Evolutionary conservation across 1,140 invertebrate genomes (phyloP).

Genomic region (Zaprionus inermis): DNA sequence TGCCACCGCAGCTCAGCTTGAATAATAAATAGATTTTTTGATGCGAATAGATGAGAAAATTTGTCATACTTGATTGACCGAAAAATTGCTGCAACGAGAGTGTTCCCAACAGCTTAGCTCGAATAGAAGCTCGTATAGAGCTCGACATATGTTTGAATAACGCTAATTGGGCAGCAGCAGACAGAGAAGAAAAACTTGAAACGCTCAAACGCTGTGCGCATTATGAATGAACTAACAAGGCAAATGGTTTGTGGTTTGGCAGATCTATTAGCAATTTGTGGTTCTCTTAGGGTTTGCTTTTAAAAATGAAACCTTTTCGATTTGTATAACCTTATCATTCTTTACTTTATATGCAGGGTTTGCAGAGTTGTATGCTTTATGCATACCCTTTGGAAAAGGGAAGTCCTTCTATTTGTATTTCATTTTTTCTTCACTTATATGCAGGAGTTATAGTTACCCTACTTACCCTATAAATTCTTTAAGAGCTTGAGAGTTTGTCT

Average conservation of each 20-base stretch:
- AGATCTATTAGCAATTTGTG: constrained; percentile 1
- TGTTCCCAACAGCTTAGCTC: neutral
- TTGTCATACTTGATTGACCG: constrained; percentile 53
- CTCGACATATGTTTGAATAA: constrained; percentile 22
- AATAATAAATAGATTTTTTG: constrained; percentile 52
- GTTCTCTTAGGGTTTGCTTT: neutral
- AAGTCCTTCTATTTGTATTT: too few species aligned
- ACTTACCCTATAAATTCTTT: too few species aligned
- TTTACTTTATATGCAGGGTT: too few species aligned
- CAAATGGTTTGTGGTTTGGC: neutral
- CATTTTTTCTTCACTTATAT: too few species aligned
- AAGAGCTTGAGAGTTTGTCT: too few species aligned
- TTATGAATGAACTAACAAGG: neutral
- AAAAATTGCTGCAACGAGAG: constrained; percentile 36
- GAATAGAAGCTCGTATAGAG: neutral
- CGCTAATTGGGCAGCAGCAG: constrained; percentile 23
- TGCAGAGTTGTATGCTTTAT: too few species aligned
- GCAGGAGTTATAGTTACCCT: too few species aligned
- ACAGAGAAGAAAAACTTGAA: constrained; percentile 1
- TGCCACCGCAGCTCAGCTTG: constrained; percentile 26
- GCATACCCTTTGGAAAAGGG: too few species aligned
- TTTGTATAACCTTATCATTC: neutral
- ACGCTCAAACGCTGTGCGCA: neutral
- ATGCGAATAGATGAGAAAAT: constrained; percentile 48
- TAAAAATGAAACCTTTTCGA: neutral